Conservation (phyloP, 2,797 vertebrate genomes). For the Chloroceryle inda region DNA sequence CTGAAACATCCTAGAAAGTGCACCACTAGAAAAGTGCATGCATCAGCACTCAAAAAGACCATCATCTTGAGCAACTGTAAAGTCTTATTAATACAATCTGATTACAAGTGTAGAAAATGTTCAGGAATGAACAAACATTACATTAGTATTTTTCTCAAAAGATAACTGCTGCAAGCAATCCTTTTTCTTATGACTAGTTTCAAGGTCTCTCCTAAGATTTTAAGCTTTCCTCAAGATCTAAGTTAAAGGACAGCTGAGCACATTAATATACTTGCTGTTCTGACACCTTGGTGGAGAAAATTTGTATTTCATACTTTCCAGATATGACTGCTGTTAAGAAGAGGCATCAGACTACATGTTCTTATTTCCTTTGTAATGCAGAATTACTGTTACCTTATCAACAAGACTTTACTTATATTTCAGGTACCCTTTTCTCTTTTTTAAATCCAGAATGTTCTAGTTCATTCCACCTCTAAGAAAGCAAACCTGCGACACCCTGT, state of each 20-base stretch:
- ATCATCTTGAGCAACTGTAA: neutral
- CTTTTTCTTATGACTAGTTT: neutral
- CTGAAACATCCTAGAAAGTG: neutral
- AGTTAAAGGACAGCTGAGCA: neutral
- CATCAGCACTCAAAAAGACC: neutral
- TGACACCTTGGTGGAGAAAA: neutral
- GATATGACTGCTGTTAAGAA: neutral
- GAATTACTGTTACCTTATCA: neutral
- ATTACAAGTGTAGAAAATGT: neutral
- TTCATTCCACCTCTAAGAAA: neutral
- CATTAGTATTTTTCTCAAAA: neutral
- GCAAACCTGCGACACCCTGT: neutral
- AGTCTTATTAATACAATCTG: neutral
- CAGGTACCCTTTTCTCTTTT: neutral
- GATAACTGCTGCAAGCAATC: neutral
- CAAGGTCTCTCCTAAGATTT: neutral
- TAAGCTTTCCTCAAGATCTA: neutral
- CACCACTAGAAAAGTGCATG: neutral
- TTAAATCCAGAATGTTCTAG: neutral
- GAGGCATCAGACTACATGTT: neutral
- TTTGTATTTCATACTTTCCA: neutral
- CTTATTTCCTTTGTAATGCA: neutral
- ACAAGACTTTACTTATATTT: neutral
- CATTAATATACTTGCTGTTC: neutral
- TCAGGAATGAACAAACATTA: neutral